Evolutionary conservation across 2,888 invertebrate species (phyloP).

Genomic region (Hymenopus coronatus): DNA sequence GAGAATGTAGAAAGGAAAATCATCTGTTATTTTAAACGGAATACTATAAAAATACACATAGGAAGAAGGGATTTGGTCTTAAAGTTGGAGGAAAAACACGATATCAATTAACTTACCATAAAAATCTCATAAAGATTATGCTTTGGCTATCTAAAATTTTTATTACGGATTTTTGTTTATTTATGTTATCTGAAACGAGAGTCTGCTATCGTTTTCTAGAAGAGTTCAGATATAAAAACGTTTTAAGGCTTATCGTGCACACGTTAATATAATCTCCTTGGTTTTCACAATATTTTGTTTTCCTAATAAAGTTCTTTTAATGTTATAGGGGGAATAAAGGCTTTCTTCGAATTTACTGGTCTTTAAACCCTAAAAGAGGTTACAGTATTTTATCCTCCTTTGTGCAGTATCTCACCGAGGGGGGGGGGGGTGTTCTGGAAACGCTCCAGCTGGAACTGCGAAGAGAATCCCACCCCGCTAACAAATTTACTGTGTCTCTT

Average conservation of each 20-base stretch:
- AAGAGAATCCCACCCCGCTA: not conserved
- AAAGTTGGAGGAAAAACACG: not conserved
- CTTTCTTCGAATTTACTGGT: not conserved
- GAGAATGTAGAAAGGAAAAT: too few species aligned
- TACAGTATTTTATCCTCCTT: not conserved
- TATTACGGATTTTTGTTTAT: not conserved
- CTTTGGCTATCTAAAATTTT: not conserved
- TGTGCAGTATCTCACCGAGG: not conserved
- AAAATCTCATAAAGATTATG: not conserved
- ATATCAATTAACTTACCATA: not conserved
- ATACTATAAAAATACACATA: not conserved
- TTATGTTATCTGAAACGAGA: too few species aligned
- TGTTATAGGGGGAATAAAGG: not conserved
- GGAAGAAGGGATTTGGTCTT: not conserved
- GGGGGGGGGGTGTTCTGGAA: not conserved
- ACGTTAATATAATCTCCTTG: not conserved
- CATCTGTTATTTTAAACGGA: too few species aligned
- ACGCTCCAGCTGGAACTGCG: not conserved
- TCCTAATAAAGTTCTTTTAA: not conserved
- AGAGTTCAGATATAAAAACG: too few species aligned
- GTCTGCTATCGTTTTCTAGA: too few species aligned
- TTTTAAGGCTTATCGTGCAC: too few species aligned
- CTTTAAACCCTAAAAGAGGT: not conserved
- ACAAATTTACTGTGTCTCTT: not conserved
- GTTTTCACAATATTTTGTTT: not conserved